Conservation (phyloP, 1,140 invertebrate species). For the Lucilia cuprina region DNA sequence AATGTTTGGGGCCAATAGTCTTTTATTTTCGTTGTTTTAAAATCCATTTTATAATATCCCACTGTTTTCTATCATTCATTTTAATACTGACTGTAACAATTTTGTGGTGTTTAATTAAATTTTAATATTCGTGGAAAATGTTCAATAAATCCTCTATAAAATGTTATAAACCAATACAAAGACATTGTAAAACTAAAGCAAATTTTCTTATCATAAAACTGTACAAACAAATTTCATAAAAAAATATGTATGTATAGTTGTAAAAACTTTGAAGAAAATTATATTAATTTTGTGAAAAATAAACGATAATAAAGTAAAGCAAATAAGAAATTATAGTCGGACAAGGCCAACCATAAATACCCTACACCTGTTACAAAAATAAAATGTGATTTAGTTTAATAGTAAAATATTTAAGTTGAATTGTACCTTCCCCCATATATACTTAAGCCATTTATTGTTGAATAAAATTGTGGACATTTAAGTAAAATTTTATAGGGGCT, state of each 20-base stretch:
- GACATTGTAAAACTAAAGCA: not conserved
- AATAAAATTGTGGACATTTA: too few species aligned
- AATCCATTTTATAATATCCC: not conserved
- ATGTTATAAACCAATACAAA: not conserved
- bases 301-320: not conserved
- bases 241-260: not conserved
- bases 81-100: not conserved
- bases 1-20: too few species aligned
- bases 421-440: too few species aligned
- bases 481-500: too few species aligned
- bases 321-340: too few species aligned
- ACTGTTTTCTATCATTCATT: not conserved
- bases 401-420: too few species aligned
- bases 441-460: too few species aligned
- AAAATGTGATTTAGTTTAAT: too few species aligned
- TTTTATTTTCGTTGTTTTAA: too few species aligned
- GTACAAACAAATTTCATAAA: not conserved
- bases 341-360: too few species aligned
- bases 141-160: not conserved
- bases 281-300: not conserved
- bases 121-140: not conserved
- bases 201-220: not conserved
- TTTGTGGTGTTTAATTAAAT: constrained; percentile 5
- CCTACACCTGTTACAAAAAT: too few species aligned
- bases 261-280: not conserved